Percentiles rank a stretch among this genome's conserved stretches.
Conservation (phyloP, 2,113 vertebrate species). For the Cettia cetti region DNA sequence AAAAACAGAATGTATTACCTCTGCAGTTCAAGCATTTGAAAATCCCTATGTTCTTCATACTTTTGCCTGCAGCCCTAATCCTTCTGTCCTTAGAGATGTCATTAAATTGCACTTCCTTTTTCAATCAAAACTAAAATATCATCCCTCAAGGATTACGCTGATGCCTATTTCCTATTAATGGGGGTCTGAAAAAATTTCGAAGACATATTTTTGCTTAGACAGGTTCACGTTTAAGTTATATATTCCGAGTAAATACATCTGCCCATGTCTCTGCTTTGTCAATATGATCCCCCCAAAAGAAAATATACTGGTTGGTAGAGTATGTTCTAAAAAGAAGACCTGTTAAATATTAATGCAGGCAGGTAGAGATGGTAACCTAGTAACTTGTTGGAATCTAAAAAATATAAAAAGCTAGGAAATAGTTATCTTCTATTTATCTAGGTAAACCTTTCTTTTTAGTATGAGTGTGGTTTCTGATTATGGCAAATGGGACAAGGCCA, state of each 20-base stretch:
- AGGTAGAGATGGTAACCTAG: neutral
- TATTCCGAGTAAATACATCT: neutral
- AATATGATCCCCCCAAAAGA: neutral
- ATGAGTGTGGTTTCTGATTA: neutral
- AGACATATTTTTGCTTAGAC: neutral
- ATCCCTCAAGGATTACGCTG: neutral
- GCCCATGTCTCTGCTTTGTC: neutral
- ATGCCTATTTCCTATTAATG: neutral
- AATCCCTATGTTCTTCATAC: neutral
- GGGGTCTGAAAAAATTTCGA: neutral
- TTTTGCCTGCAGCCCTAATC: neutral
- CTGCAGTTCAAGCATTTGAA: neutral
- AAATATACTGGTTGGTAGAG: neutral
- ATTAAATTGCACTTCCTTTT: neutral
- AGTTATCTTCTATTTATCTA: neutral
- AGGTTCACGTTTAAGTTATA: neutral
- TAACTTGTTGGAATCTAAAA: neutral
- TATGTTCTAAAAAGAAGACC: neutral
- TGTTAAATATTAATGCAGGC: neutral
- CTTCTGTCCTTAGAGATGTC: neutral
- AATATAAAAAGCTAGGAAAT: neutral
- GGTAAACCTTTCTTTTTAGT: neutral
- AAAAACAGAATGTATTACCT: neutral
- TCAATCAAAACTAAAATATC: slow-evolving; percentile 18
- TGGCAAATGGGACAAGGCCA: neutral